A percentile compares a stretch with the other conserved stretches of the same genome.
Evolutionary conservation across 2,888 invertebrate species (phyloP).

Genomic region (Habroteleia sp.): DNA sequence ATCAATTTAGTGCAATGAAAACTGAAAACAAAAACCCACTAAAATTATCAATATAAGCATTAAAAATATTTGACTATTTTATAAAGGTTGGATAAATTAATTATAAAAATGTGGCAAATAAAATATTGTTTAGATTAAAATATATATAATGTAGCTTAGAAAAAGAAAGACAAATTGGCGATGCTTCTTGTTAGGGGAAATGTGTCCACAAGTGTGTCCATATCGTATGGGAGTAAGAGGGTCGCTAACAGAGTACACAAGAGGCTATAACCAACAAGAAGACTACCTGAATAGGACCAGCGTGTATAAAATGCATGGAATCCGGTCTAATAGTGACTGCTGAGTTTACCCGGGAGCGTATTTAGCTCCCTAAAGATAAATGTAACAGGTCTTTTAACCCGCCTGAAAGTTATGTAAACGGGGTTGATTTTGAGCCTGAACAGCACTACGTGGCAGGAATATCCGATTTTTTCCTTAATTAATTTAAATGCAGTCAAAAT

Average conservation of each 20-base stretch:
- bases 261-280: constrained; percentile 70
- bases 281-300: constrained; percentile 73
- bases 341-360: constrained; percentile 72
- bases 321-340: constrained; percentile 73
- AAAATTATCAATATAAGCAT: too few relatives aligned
- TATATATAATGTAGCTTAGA: too few relatives aligned
- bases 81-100: too few relatives aligned
- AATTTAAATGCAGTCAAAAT: too few relatives aligned
- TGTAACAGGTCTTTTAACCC: constrained; percentile 73
- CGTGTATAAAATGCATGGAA: constrained; percentile 80
- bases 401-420: constrained; percentile 58
- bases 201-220: constrained; percentile 73
- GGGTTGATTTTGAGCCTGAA: constrained; percentile 47
- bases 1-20: constrained; percentile 22
- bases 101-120: too few relatives aligned
- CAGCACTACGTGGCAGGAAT: constrained; percentile 14
- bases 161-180: constrained; percentile 2
- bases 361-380: constrained; percentile 73
- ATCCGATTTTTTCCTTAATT: constrained; percentile 41
- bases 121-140: too few relatives aligned
- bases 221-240: constrained; percentile 53
- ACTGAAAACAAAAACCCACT: neutral
- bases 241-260: constrained; percentile 61
- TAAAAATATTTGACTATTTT: too few relatives aligned
- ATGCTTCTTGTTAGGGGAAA: constrained; percentile 63